Percentiles rank a stretch among this genome's conserved stretches.
phyloP scores from a whole-genome alignment of 2,888 invertebrate species.

The Escarpia spicata region DNA sequence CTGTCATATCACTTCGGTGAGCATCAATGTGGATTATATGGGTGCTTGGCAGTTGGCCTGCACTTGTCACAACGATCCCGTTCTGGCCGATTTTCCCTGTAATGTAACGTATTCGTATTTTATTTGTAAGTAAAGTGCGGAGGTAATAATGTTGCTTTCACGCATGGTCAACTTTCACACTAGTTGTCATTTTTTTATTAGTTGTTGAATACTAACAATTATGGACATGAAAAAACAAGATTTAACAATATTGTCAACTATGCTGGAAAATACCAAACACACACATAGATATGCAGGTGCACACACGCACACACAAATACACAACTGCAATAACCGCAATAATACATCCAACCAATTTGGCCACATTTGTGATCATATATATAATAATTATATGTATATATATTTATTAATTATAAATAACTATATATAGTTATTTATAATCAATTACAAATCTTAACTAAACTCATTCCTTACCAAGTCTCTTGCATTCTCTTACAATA shows the following conservation, averaged over 20 bases:
- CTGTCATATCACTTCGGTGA: neutral
- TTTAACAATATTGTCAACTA: too few relatives aligned
- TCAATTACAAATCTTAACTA: neutral
- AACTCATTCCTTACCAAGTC: neutral
- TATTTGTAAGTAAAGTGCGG: neutral
- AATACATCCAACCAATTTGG: too few relatives aligned
- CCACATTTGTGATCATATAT: too few relatives aligned
- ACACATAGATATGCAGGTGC: neutral
- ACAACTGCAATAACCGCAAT: too few relatives aligned
- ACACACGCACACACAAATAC: too few relatives aligned
- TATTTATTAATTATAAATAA: too few relatives aligned
- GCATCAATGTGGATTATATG: neutral
- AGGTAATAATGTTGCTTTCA: neutral
- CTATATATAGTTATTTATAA: neutral
- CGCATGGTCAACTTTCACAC: neutral
- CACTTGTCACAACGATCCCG: neutral
- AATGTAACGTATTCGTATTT: neutral
- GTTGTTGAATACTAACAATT: too few relatives aligned
- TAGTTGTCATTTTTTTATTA: neutral
- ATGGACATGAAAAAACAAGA: too few relatives aligned
- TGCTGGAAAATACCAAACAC: neutral
- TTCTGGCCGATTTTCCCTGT: neutral
- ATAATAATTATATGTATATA: too few relatives aligned
- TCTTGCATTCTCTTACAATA: neutral
- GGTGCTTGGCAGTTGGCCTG: neutral